Evolutionary conservation across 2,113 vertebrate genomes (phyloP).

Genomic region (Indicator indicator): DNA sequence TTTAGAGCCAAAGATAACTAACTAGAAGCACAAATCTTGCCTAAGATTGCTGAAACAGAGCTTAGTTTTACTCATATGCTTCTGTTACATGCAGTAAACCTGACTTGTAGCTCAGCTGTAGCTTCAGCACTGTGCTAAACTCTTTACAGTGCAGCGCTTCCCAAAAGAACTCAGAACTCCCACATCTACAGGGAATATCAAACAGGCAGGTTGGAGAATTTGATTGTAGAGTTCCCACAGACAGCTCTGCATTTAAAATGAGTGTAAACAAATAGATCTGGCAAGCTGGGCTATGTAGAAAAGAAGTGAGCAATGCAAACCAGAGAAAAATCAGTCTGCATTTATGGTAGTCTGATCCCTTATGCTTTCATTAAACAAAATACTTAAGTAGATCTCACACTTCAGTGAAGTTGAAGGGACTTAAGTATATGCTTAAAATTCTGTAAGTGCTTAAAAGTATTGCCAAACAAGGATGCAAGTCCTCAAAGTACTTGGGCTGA

Average conservation of each 20-base stretch:
- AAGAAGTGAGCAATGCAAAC: not conserved
- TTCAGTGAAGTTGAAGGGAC: slow-evolving; percentile 9
- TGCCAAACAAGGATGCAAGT: not conserved
- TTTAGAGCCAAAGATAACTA: not conserved
- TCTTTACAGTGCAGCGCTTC: not conserved
- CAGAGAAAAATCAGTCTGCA: not conserved
- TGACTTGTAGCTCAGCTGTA: not conserved
- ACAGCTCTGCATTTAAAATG: not conserved
- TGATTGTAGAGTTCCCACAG: not conserved
- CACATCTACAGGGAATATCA: slow-evolving; percentile 14
- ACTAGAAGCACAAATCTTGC: not conserved
- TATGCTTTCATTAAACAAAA: slow-evolving; percentile 20
- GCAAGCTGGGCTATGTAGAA: not conserved
- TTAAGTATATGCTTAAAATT: slow-evolving; percentile 23
- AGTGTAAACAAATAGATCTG: slow-evolving; percentile 5
- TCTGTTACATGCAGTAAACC: not conserved
- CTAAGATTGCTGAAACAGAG: not conserved
- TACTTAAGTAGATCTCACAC: slow-evolving; percentile 1
- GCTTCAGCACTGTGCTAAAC: not conserved
- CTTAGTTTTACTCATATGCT: not conserved
- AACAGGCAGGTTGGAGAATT: not conserved
- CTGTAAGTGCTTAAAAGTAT: slow-evolving; percentile 25
- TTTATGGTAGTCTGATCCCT: slow-evolving; percentile 6
- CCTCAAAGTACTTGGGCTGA: slow-evolving; percentile 5
- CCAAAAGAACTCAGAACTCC: not conserved